Percentiles rank a stretch among this genome's conserved stretches.
Evolutionary conservation across 2,113 vertebrate species (phyloP).

Genomic region (Chionomys nivalis): DNA sequence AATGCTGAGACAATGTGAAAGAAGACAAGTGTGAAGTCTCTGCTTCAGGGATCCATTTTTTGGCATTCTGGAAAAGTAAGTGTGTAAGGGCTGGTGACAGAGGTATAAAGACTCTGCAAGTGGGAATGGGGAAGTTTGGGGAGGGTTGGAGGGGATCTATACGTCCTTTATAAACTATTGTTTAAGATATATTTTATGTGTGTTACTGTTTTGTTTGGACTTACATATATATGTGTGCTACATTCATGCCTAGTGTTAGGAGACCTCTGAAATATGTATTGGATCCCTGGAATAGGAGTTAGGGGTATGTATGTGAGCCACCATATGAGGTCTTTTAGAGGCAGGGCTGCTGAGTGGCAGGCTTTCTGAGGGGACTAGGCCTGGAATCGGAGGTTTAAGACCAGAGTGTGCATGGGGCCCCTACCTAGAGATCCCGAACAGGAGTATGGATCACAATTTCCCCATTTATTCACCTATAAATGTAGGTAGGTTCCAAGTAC

Average conservation of each 20-base stretch:
- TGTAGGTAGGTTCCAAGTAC: neutral
- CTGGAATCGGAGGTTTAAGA: too few species aligned
- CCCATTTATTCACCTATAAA: neutral
- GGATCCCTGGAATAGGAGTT: neutral
- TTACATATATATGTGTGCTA: neutral
- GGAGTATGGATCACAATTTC: neutral
- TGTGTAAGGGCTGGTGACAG: too few species aligned
- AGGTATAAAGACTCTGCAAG: too few species aligned
- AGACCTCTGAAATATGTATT: neutral
- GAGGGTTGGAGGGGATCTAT: too few species aligned
- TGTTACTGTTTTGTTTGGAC: neutral
- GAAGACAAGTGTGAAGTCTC: too few species aligned
- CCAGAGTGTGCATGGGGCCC: too few species aligned
- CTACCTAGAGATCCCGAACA: too few species aligned
- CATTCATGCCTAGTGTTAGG: neutral
- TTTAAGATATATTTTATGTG: neutral
- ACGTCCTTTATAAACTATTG: neutral
- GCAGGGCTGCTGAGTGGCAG: too few species aligned
- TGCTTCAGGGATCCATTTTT: too few species aligned
- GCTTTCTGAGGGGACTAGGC: too few species aligned
- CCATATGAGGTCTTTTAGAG: neutral
- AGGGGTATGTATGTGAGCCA: neutral
- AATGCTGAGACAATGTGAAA: too few species aligned
- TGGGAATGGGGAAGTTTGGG: neutral
- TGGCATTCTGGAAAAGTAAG: too few species aligned